Evolutionary conservation across 2,113 vertebrate species (phyloP), one percentile per base, ranked within the genome.

Genomic region (Galemys pyrenaicus): DNA sequence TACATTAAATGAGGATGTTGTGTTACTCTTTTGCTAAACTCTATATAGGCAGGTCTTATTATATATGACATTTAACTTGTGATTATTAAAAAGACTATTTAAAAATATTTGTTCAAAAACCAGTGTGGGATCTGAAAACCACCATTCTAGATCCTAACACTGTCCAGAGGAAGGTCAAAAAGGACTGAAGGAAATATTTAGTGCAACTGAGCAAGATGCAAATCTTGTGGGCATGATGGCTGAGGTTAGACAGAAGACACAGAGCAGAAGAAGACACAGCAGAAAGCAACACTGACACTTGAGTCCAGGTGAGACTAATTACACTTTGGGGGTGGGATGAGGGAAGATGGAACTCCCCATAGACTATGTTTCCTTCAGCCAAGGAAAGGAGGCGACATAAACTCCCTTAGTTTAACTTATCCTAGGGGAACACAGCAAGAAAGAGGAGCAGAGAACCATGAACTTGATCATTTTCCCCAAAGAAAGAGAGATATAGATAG

Each of bases 11-110:
- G 62, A 84, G 30, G 24, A 37, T 22, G 60, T 85, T 44, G 26
- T 5, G 17, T 94, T 71, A 54, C 11, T 30, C 70, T 71, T 89
- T 86, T 88, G 62, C 46, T 58, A 87, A 93, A 83, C n/a, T 67
- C 37, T 78, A 6, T 54, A 2, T 87, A 87, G 28, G 65, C 64
- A 84, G 17, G 6, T 75, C 54, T 44, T 75, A 46, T 83, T 64
- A 58, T 73, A 56, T 73, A 41, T 46, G 39, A 60, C 37, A 54
- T 74, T 82, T 85, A 96, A 51, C 10, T 67, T 89, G 26, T 26
- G 56, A 62, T 78, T 49, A 85, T 82, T 46, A 87, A 87, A n/a
- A 30, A 44, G 22, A 79, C 13, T 56, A 65, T 65, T 89, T 75
- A 1, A 75, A 86, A 95, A 58, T 41, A 68, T 49, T 54, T 92